phyloP scores from a whole-genome alignment of 2,888 invertebrate genomes.

The Thymelicus lineola region DNA sequence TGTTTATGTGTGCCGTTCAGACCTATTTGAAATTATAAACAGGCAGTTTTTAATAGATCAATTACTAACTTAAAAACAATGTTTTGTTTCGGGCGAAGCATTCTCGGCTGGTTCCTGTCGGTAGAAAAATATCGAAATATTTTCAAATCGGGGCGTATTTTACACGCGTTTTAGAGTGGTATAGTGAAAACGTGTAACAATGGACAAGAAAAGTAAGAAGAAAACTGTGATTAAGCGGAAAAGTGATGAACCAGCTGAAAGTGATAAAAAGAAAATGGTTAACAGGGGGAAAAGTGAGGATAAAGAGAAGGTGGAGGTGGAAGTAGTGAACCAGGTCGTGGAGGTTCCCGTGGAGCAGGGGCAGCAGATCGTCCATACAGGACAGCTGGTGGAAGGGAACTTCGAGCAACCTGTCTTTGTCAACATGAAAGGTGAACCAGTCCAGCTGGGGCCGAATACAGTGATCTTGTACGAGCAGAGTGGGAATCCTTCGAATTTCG shows the following conservation, averaged over 20 bases:
- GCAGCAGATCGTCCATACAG: conserved; percentile 78
- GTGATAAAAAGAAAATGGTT: conserved; percentile 76
- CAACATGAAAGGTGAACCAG: conserved; percentile 81
- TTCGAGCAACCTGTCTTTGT: conserved; percentile 82
- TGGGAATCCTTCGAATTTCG: conserved; percentile 77
- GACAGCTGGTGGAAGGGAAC: conserved; percentile 77
- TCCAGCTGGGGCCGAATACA: conserved; percentile 79
- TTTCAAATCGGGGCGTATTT: conserved; percentile 45
- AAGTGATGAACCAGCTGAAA: conserved; percentile 72
- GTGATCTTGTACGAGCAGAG: conserved; percentile 81
- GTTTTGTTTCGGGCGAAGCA: conserved; percentile 63
- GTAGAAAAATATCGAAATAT: conserved; percentile 31
- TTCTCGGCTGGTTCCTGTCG: conserved; percentile 44
- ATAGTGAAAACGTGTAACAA: conserved; percentile 61
- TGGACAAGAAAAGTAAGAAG: conserved; percentile 83
- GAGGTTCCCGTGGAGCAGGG: conserved; percentile 79
- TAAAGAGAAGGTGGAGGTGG: conserved; percentile 76
- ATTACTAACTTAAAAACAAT: conserved; percentile 52
- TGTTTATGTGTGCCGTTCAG: conserved; percentile 37
- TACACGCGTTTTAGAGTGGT: conserved; percentile 50
- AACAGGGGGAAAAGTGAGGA: conserved; percentile 66
- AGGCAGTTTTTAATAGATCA: conserved; percentile 37
- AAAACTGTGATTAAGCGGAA: conserved; percentile 80
- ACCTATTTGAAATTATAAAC: conserved; percentile 13
- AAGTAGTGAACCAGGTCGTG: conserved; percentile 75